These are phyloP conservation scores for Thamnophis sirtalis DNA, from an alignment of 2,113 vertebrate species.

Conservation along the genomic window DNA sequence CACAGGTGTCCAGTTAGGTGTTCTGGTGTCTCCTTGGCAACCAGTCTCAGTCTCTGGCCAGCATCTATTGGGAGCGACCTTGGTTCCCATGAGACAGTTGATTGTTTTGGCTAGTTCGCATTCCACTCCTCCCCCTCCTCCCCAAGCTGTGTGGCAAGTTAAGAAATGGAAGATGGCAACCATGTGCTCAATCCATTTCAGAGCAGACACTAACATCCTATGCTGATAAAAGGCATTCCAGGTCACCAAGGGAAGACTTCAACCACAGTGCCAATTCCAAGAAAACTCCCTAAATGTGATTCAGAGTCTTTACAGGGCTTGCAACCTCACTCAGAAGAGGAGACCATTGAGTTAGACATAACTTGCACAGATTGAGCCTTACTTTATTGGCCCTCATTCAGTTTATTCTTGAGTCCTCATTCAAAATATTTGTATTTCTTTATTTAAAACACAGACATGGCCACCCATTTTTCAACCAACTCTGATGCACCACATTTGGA, in stretches of 20 bases:
- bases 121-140: no score
- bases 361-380: neutral
- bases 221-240: neutral
- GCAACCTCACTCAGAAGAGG: neutral
- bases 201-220: neutral
- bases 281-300: neutral
- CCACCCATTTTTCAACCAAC: neutral
- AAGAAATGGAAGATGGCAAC: no score
- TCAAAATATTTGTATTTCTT: neutral
- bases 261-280: neutral
- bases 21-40: no score
- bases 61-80: no score
- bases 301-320: neutral
- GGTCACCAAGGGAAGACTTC: neutral
- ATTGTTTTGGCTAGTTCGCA: no score
- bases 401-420: neutral
- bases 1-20: no score
- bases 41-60: no score
- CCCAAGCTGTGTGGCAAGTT: no score
- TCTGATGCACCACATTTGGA: neutral
- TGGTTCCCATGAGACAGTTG: no score
- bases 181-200: no score
- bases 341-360: neutral
- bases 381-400: neutral
- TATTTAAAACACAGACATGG: neutral